These are phyloP conservation scores for Aphidoletes aphidimyza DNA, from an alignment of 2,888 invertebrate species.

Conservation along the genomic window DNA sequence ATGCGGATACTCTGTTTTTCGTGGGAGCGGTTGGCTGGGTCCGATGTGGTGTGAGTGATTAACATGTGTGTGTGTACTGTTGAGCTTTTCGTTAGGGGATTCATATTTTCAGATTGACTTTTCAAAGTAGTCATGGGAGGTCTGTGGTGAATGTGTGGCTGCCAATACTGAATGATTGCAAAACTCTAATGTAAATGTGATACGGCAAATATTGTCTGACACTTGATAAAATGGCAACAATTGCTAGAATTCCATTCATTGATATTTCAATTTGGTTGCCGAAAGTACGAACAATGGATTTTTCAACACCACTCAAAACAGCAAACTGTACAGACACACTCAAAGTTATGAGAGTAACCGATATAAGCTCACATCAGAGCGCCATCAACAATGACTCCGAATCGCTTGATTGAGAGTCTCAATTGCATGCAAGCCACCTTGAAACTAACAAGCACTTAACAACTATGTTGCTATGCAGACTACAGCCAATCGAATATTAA, in stretches of 20 bases:
- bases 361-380: neutral
- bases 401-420: too few relatives aligned
- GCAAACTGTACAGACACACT: slow-evolving; percentile 5
- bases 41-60: neutral
- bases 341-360: neutral
- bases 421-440: too few relatives aligned
- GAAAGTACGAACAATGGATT: neutral
- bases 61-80: slow-evolving; percentile 26
- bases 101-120: neutral
- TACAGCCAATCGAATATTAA: slow-evolving; percentile 1
- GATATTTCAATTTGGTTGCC: neutral
- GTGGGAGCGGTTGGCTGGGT: neutral
- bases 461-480: neutral
- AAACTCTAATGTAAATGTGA: slow-evolving; percentile 7
- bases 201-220: slow-evolving; percentile 24
- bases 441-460: too few relatives aligned
- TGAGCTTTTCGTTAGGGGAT: neutral
- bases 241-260: neutral
- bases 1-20: too few relatives aligned
- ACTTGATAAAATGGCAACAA: neutral
- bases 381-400: neutral
- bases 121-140: neutral
- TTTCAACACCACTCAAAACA: neutral
- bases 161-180: neutral
- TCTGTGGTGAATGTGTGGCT: neutral